Base-by-base conservation (phyloP, 2,113 vertebrate genomes). In the Antigone vipio region DNA sequence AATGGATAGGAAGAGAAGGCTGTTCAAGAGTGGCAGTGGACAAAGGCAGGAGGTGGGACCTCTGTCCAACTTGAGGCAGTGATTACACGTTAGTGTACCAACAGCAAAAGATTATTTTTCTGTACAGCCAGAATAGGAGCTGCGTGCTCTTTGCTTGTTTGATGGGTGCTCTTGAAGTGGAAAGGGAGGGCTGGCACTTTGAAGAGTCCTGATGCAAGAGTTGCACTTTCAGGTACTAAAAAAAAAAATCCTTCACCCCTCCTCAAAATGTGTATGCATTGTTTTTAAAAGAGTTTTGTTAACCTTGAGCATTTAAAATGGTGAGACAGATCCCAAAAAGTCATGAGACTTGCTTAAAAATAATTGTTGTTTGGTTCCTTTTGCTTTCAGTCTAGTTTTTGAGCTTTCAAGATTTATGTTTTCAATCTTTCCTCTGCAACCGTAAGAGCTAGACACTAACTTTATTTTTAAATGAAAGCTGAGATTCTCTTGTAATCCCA, bases 401-500 rank as follows among this genome's bases (percentile, higher is more conserved):
- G 74, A 92, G 45, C 58, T 76, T 92, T 76, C 66, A 59, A 62
- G 89, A 94, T 91, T 91, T 87, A 90, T 92, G 42, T 88, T 93
- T 95, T 89, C 77, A 81, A 1, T 94, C 62, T 93, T 91, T 91
- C 55, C 83, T 91, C 66, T 89, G 74, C 74, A 88, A 59, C 45
- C 30, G 4, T 82, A 82, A 88, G 66, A 89, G 81, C 86, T 91
- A 93, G 77, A 79, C 67, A 56, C 56, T 71, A 87, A 91, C 94
- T 93, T 96, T 95, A 91, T 96, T 96, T 97, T 96, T 82, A 93
- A 97, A 95, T 93, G 92, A 92, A 97, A 95, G 87, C 84, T 85
- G 95, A 95, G 84, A 85, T 95, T 95, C 91, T 95, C n/a, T 83
- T 96, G 66, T 95, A 95, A 88, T 97, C 87, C 84, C 67, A 59